These are phyloP conservation scores for Tetraneura akinire DNA, from an alignment of 1,140 invertebrate species.

Conservation along the genomic window DNA sequence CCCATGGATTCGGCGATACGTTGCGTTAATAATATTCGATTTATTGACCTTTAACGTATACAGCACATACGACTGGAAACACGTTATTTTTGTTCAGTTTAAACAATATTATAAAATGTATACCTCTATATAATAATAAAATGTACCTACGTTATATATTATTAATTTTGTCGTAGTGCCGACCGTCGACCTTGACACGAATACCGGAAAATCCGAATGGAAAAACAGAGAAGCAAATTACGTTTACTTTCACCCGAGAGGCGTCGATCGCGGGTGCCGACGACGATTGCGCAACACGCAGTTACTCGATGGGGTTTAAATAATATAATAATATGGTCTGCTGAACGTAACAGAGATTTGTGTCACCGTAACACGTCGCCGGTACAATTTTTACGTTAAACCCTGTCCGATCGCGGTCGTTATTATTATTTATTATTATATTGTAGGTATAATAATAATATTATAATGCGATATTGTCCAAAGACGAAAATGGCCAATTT, in stretches of 20 bases:
- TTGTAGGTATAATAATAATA: constrained; percentile 1
- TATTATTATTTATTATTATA: too few species aligned
- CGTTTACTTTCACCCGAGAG: constrained; percentile 49
- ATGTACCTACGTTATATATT: not conserved
- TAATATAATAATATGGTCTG: too few species aligned
- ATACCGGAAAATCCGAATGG: constrained; percentile 42
- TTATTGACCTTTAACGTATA: too few species aligned
- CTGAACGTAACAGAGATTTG: constrained; percentile 39
- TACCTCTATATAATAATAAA: not conserved
- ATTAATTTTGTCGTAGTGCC: not conserved
- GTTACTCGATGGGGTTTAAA: constrained; percentile 36
- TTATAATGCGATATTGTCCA: too few species aligned
- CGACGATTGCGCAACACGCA: constrained; percentile 20
- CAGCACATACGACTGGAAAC: too few species aligned
- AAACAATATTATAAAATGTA: too few species aligned
- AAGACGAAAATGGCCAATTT: constrained; percentile 41
- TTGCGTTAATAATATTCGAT: too few species aligned
- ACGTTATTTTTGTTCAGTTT: too few species aligned
- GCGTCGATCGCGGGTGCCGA: constrained; percentile 24
- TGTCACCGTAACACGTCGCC: constrained; percentile 27
- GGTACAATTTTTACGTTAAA: constrained; percentile 44
- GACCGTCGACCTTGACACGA: constrained; percentile 26
- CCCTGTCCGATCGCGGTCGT: constrained; percentile 40
- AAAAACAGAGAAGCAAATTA: constrained; percentile 50
- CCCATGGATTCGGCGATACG: too few species aligned